These are phyloP conservation scores for Callosobruchus maculatus DNA, from an alignment of 2,888 invertebrate genomes.

Conservation along the genomic window DNA sequence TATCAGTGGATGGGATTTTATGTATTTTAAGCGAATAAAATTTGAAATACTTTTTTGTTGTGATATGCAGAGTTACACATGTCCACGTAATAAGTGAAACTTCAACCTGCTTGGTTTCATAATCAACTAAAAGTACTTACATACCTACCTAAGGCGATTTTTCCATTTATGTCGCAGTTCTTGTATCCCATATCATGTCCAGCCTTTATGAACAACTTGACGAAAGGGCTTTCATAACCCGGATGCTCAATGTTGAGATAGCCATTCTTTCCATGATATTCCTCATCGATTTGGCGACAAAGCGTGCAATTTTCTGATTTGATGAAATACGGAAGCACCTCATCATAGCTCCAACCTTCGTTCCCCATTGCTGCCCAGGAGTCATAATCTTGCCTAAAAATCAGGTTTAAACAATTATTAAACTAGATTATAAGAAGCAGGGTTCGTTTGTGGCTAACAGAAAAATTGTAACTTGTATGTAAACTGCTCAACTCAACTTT, in stretches of 20 bases:
- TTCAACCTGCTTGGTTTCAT: too few species aligned
- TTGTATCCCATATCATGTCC: constrained; percentile 67
- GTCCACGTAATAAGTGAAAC: too few species aligned
- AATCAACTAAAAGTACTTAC: too few species aligned
- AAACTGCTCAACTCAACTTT: too few species aligned
- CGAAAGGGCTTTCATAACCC: constrained; percentile 60
- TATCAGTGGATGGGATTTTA: too few species aligned
- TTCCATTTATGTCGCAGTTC: constrained; percentile 69
- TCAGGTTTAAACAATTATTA: too few species aligned
- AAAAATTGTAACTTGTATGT: too few species aligned
- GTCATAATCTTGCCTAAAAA: constrained; percentile 63
- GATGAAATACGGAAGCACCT: constrained; percentile 72
- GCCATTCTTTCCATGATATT: constrained; percentile 65
- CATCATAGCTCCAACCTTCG: constrained; percentile 71
- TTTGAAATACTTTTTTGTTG: too few species aligned
- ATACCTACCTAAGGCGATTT: constrained; percentile 39
- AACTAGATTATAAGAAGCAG: too few species aligned
- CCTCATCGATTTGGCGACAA: constrained; percentile 56
- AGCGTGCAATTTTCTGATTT: constrained; percentile 71
- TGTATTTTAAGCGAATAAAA: too few species aligned
- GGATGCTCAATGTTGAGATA: constrained; percentile 66
- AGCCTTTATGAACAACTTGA: constrained; percentile 63
- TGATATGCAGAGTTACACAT: too few species aligned
- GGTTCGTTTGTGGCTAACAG: too few species aligned
- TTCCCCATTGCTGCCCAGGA: constrained; percentile 71